Evolutionary conservation across 2,888 invertebrate genomes (phyloP).

Genomic region (Morpho deidamia): DNA sequence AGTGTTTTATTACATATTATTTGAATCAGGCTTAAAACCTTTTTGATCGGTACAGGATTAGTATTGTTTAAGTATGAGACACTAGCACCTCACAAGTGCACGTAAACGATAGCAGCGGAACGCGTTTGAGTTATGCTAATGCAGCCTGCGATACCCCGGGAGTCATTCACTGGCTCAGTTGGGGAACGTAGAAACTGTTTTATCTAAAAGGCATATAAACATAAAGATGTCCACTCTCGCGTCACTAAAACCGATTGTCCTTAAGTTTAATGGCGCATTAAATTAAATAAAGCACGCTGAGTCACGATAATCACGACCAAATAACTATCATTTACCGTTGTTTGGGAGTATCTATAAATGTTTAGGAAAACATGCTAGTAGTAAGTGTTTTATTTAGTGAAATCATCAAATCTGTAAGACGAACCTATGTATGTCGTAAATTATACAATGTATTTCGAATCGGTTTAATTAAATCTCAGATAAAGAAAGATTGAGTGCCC

Average conservation of each 20-base stretch:
- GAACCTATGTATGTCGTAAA: no score
- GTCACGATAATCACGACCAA: slow-evolving; percentile 49
- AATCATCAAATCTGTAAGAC: no score
- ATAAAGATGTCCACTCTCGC: slow-evolving; percentile 64
- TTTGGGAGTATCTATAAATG: slow-evolving; percentile 3
- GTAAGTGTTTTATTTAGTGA: no score
- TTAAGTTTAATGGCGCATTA: slow-evolving; percentile 71
- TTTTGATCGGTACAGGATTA: no score
- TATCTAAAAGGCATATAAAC: slow-evolving; percentile 67
- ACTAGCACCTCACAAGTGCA: slow-evolving; percentile 26
- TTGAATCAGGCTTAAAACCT: no score
- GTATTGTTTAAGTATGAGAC: slow-evolving; percentile 10
- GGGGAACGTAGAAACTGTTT: slow-evolving; percentile 42
- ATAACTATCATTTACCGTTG: slow-evolving; percentile 21
- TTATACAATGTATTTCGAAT: no score
- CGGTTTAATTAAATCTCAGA: no score
- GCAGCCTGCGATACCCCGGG: slow-evolving; percentile 29
- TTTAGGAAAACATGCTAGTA: slow-evolving; percentile 1
- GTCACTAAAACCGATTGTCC: slow-evolving; percentile 71
- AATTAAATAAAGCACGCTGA: slow-evolving; percentile 57
- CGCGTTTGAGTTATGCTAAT: slow-evolving; percentile 37
- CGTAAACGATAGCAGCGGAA: slow-evolving; percentile 30
- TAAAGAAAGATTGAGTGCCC: no score
- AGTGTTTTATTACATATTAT: no score
- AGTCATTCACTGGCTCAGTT: slow-evolving; percentile 28